These are phyloP conservation scores for Syngnathus rostellatus DNA, from an alignment of 2,797 vertebrate genomes.

Conservation along the genomic window DNA sequence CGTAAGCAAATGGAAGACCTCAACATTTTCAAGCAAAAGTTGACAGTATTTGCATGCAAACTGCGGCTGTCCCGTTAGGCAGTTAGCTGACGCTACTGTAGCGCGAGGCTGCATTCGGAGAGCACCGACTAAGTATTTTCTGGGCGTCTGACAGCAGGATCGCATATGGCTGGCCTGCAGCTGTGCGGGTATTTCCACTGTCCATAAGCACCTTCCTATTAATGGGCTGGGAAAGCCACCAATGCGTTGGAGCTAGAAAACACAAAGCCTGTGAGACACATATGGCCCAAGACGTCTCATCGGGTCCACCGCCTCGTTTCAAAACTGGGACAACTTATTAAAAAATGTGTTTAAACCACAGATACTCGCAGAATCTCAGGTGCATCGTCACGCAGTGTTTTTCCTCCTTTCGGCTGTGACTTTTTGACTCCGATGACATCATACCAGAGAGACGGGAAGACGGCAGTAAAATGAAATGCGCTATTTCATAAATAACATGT, in stretches of 20 bases:
- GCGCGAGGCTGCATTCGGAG: slow-evolving; percentile 19
- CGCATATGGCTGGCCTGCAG: slow-evolving; percentile 72
- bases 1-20: slow-evolving; percentile 20
- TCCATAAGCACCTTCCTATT: slow-evolving; percentile 66
- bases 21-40: slow-evolving; percentile 17
- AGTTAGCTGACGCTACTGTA: slow-evolving; percentile 26
- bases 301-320: neutral
- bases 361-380: no score
- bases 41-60: neutral
- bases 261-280: neutral
- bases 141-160: slow-evolving; percentile 54
- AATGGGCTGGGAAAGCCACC: slow-evolving; percentile 59
- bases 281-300: neutral
- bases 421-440: slow-evolving; percentile 70
- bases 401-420: slow-evolving; percentile 41
- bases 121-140: slow-evolving; percentile 10
- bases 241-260: slow-evolving; percentile 27
- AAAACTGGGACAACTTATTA: no score
- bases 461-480: slow-evolving; percentile 63
- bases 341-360: no score
- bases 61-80: slow-evolving; percentile 6
- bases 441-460: slow-evolving; percentile 66
- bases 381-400: slow-evolving; percentile 45
- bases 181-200: slow-evolving; percentile 73
- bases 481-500: slow-evolving; percentile 79